Percentiles rank a stretch among this genome's conserved stretches.
These are phyloP conservation scores for Neolamprologus ventralis DNA, from an alignment of 2,113 vertebrate genomes.

Conservation along the genomic window DNA sequence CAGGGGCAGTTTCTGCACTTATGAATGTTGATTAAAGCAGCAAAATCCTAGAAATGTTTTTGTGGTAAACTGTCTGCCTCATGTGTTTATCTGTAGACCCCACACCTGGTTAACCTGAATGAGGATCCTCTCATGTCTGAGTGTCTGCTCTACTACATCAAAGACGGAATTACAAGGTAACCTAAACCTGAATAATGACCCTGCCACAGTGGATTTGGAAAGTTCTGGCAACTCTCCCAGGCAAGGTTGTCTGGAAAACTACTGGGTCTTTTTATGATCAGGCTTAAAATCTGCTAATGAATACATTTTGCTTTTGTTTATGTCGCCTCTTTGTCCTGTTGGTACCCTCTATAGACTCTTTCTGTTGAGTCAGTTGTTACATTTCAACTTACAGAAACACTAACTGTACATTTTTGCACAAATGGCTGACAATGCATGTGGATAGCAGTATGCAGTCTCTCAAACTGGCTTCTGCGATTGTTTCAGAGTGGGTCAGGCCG, in stretches of 20 bases:
- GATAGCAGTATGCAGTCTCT: background rate
- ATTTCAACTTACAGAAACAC: background rate
- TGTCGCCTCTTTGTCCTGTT: background rate
- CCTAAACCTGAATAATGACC: background rate
- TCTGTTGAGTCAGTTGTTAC: slow-evolving; percentile 4
- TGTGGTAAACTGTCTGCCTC: background rate
- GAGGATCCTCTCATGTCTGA: slow-evolving; percentile 99
- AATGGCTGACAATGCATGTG: background rate
- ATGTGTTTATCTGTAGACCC: slow-evolving; percentile 76
- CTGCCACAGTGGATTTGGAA: background rate
- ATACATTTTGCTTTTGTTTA: background rate
- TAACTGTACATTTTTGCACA: background rate
- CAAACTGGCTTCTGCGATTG: slow-evolving; percentile 21
- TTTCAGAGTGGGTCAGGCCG: slow-evolving; percentile 91
- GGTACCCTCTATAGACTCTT: background rate
- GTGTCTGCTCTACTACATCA: slow-evolving; percentile 98
- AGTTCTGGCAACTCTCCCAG: background rate
- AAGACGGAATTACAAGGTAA: slow-evolving; percentile 97
- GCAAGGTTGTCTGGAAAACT: background rate
- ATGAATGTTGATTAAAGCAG: background rate
- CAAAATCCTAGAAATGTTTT: background rate
- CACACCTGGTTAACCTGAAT: slow-evolving; percentile 96
- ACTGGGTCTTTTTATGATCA: background rate
- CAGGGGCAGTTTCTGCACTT: background rate
- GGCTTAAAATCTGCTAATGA: background rate